Percentiles rank a stretch among this genome's conserved stretches.
Conservation (phyloP, 1,140 invertebrate species). For the Portunus trituberculatus region DNA sequence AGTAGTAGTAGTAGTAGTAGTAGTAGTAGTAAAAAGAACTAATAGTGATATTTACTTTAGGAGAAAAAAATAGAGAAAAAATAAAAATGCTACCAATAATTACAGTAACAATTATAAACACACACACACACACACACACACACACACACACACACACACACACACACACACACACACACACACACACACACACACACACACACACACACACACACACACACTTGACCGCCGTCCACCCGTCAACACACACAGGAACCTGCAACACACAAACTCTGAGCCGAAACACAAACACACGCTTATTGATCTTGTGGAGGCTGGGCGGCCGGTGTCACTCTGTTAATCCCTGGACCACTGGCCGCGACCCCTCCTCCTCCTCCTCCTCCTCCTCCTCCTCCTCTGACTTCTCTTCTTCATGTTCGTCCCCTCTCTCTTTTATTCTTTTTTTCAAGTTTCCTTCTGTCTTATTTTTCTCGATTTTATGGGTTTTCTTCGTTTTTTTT, state of each 20-base stretch:
- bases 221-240: neutral
- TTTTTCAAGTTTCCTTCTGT: no score
- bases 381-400: no score
- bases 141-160: neutral
- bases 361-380: no score
- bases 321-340: neutral
- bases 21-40: neutral
- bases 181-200: neutral
- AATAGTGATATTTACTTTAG: neutral
- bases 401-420: no score
- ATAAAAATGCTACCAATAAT: no score
- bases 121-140: neutral
- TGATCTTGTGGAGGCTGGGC: neutral
- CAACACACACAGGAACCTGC: neutral
- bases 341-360: neutral
- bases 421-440: no score
- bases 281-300: constrained; percentile 31
- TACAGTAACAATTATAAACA: neutral
- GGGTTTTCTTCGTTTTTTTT: no score
- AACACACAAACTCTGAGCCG: constrained; percentile 7
- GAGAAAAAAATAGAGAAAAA: neutral
- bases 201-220: neutral
- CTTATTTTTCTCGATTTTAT: no score
- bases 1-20: no score
- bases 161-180: neutral